These are phyloP conservation scores for Petrocephalus zakoni DNA, from an alignment of 2,113 vertebrate species.

Conservation along the genomic window DNA sequence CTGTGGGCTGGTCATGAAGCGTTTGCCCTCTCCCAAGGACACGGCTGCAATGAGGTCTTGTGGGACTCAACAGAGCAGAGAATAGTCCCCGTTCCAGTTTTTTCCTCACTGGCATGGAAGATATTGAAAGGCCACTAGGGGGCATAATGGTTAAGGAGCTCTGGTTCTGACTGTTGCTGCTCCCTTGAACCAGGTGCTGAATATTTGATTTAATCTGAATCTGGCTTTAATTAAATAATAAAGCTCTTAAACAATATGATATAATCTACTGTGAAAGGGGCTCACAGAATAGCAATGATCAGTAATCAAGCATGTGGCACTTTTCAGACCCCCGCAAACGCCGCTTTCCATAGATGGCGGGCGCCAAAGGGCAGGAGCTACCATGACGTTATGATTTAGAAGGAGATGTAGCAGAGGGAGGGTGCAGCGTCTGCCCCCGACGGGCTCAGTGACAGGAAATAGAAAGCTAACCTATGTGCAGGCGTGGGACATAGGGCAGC, in stretches of 20 bases:
- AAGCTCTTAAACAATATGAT: background rate
- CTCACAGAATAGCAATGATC: background rate
- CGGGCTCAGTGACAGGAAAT: background rate
- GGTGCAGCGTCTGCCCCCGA: background rate
- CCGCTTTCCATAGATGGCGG: background rate
- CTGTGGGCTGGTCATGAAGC: background rate
- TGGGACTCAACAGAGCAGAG: background rate
- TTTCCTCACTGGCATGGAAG: background rate
- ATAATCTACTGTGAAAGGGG: background rate
- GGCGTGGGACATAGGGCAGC: background rate
- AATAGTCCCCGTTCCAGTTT: background rate
- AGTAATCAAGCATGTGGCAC: background rate
- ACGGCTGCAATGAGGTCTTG: background rate
- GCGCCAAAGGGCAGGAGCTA: background rate
- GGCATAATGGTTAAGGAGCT: background rate
- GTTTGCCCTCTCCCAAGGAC: constrained; percentile 7
- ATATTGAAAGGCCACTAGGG: background rate
- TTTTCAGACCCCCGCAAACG: background rate
- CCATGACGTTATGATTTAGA: background rate
- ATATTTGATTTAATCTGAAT: background rate
- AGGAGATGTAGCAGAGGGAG: background rate
- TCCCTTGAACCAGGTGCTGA: background rate
- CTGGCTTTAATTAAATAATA: background rate
- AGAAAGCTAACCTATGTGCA: too few species aligned
- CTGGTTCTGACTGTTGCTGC: background rate